Evolutionary conservation across 1,140 invertebrate genomes (phyloP).

Genomic region (Chymomyza costata): DNA sequence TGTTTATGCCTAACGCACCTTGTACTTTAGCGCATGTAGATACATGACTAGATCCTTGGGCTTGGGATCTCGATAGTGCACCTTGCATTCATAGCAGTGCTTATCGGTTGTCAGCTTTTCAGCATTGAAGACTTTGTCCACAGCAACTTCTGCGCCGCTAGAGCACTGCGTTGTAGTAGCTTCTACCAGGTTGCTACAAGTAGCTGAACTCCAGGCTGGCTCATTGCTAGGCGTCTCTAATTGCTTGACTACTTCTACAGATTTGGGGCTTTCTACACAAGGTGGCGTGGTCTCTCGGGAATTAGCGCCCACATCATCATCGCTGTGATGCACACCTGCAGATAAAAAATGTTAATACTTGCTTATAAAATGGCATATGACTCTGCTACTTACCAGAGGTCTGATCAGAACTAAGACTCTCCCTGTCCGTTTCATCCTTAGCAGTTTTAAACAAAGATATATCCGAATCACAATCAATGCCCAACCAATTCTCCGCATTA

Average conservation of each 20-base stretch:
- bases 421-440: constrained; percentile 78
- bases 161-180: too few species aligned
- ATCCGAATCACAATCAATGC: constrained; percentile 92
- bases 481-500: constrained; percentile 95
- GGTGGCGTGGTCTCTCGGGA: constrained; percentile 81
- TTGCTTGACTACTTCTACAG: constrained; percentile 23
- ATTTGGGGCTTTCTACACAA: constrained; percentile 77
- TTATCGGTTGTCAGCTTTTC: constrained; percentile 87
- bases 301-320: constrained; percentile 77
- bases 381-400: constrained; percentile 55
- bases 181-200: too few species aligned
- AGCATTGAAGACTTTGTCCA: constrained; percentile 81
- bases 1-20: too few species aligned
- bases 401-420: constrained; percentile 34
- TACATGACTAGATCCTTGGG: constrained; percentile 95
- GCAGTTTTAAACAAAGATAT: constrained; percentile 84
- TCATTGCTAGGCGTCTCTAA: too few species aligned
- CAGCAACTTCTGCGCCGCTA: constrained; percentile 85
- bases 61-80: constrained; percentile 92
- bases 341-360: neutral
- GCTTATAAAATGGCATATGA: neutral
- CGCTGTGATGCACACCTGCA: constrained; percentile 61
- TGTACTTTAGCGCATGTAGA: constrained; percentile 94
- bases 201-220: too few species aligned
- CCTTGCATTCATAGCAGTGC: constrained; percentile 94